phyloP scores from a whole-genome alignment of 2,113 vertebrate genomes.

The Neodon shergylaensis region DNA sequence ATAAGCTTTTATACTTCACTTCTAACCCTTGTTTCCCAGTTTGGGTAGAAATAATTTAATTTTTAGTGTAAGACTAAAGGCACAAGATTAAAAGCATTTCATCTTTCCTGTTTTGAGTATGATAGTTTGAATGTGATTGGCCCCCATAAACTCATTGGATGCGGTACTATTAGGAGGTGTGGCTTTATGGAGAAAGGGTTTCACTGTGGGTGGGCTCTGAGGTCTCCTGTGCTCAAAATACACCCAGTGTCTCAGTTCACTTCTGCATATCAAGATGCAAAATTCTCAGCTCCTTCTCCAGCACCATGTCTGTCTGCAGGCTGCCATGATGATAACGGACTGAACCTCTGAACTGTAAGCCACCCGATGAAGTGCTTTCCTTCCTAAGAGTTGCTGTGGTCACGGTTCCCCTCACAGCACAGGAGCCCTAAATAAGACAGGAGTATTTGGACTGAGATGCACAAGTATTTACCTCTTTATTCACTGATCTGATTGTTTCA shows the following conservation, averaged over 20 bases:
- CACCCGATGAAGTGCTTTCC: neutral
- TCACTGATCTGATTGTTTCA: slow-evolving; percentile 13
- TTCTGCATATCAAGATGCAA: neutral
- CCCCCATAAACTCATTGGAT: neutral
- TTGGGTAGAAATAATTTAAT: slow-evolving; percentile 21
- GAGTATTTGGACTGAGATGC: neutral
- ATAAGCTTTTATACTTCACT: neutral
- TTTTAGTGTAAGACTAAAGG: neutral
- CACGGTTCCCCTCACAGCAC: neutral
- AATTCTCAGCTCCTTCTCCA: neutral
- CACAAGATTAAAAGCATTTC: slow-evolving; percentile 25
- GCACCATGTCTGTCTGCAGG: neutral
- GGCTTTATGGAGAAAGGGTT: neutral
- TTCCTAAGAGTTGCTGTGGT: neutral
- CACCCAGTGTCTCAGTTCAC: neutral
- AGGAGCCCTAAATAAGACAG: neutral
- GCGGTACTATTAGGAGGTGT: neutral
- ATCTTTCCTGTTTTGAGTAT: slow-evolving; percentile 25
- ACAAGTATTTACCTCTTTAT: slow-evolving; percentile 41
- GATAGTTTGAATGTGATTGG: neutral
- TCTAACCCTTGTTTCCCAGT: slow-evolving; percentile 2
- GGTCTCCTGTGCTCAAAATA: neutral
- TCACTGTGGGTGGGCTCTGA: neutral
- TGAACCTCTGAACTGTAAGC: neutral
- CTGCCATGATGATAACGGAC: neutral